Percentiles rank a stretch among this genome's conserved stretches.
Evolutionary conservation across 2,113 vertebrate species (phyloP).

Genomic region (Nyctibius bracteatus): DNA sequence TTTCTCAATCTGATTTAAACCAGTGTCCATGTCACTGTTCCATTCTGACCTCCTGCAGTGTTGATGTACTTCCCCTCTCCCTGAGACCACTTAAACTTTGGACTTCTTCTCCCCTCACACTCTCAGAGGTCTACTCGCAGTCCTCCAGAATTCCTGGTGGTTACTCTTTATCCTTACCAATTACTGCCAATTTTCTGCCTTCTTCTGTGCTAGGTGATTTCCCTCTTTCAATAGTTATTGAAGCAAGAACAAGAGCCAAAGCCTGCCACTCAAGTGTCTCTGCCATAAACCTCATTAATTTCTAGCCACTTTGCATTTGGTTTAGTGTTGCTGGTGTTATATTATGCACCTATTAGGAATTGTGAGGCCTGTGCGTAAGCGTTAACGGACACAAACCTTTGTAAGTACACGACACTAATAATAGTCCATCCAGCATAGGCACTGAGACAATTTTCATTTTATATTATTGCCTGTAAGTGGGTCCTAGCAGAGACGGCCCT

Average conservation of each 20-base stretch:
- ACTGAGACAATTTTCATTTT: neutral
- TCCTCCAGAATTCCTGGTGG: neutral
- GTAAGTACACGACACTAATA: neutral
- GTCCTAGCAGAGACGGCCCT: neutral
- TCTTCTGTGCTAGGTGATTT: rapidly evolving
- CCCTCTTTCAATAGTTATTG: neutral
- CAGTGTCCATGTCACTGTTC: neutral
- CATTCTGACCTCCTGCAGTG: neutral
- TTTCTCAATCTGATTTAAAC: neutral
- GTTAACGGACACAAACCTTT: neutral
- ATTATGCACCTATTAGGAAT: neutral
- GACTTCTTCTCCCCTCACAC: neutral
- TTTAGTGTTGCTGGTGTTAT: neutral
- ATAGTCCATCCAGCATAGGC: neutral
- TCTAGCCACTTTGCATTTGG: neutral
- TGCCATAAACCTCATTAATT: neutral
- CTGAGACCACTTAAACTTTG: neutral
- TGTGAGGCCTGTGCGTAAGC: neutral
- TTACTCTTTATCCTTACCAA: neutral
- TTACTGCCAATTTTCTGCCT: neutral
- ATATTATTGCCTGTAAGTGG: neutral
- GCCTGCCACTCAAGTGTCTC: neutral
- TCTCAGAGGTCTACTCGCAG: neutral
- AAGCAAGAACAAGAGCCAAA: neutral
- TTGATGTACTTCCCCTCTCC: neutral